Evolutionary conservation across 1,140 invertebrate species (phyloP).

Genomic region (Listronotus bonariensis): DNA sequence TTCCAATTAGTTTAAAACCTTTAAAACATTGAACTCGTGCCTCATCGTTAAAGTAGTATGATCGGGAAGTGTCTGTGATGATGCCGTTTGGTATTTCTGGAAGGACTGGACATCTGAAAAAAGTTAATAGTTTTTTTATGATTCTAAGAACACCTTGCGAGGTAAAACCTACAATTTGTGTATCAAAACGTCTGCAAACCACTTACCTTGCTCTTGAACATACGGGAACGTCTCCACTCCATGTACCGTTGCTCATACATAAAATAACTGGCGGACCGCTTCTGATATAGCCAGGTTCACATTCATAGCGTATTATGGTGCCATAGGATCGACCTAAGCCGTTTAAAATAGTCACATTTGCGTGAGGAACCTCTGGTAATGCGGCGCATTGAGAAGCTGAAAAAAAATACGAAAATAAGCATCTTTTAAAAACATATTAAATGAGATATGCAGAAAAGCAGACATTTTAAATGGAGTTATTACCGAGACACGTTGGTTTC

Average conservation of each 20-base stretch:
- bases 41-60: constrained; percentile 89
- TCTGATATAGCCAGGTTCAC: constrained; percentile 89
- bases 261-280: constrained; percentile 87
- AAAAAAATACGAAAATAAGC: constrained; percentile 42
- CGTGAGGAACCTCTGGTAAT: constrained; percentile 83
- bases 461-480: constrained; percentile 36
- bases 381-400: constrained; percentile 91
- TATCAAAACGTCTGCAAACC: too few species aligned
- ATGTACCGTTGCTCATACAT: constrained; percentile 95
- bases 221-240: constrained; percentile 89
- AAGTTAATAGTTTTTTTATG: too few species aligned
- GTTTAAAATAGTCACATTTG: constrained; percentile 87
- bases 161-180: too few species aligned
- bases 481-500: constrained; percentile 85
- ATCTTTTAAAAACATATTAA: too few species aligned
- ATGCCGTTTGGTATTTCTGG: constrained; percentile 86
- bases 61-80: constrained; percentile 72
- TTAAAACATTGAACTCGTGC: constrained; percentile 89
- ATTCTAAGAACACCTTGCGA: too few species aligned
- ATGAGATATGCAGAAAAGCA: too few species aligned
- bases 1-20: constrained; percentile 83
- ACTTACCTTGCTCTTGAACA: constrained; percentile 67
- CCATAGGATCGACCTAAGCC: constrained; percentile 93
- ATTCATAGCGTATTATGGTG: constrained; percentile 93
- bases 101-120: constrained; percentile 73